Evolutionary conservation across 2,888 invertebrate species (phyloP).

Genomic region (Dynastes maya): DNA sequence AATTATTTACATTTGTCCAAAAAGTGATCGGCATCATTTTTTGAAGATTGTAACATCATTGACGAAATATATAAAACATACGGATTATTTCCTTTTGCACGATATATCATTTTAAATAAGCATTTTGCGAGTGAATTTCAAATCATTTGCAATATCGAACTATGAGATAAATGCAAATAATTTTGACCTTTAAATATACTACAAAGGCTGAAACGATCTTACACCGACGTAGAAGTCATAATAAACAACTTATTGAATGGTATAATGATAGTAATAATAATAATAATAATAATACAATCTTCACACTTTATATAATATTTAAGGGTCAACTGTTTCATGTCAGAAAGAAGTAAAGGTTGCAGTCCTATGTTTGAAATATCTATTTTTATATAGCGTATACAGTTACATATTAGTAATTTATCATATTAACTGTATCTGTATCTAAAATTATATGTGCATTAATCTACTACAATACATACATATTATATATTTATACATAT

Average conservation of each 20-base stretch:
- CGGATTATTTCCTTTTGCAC: conserved; percentile 14
- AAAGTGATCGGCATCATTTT: neutral
- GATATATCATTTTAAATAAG: conserved; percentile 6
- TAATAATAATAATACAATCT: conserved; percentile 1
- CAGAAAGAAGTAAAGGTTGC: neutral
- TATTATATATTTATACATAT: conserved; percentile 47
- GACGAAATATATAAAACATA: conserved; percentile 38
- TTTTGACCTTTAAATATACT: conserved; percentile 37
- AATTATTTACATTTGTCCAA: conserved; percentile 44
- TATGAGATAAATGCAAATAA: conserved; percentile 45
- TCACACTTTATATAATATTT: conserved; percentile 15
- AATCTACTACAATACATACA: conserved; percentile 38
- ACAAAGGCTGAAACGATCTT: conserved; percentile 9
- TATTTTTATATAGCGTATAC: conserved; percentile 50
- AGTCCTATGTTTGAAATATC: conserved; percentile 36
- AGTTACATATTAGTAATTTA: conserved; percentile 46
- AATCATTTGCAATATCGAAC: conserved; percentile 24
- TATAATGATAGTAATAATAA: neutral
- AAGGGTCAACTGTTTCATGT: conserved; percentile 30
- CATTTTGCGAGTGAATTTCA: neutral
- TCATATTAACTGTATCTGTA: conserved; percentile 50
- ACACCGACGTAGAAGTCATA: neutral
- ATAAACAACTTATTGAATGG: conserved; percentile 16
- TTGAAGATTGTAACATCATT: conserved; percentile 1
- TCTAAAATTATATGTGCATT: conserved; percentile 46